Evolutionary conservation across 2,113 vertebrate genomes (phyloP).

Genomic region (Saimiri boliviensis): DNA sequence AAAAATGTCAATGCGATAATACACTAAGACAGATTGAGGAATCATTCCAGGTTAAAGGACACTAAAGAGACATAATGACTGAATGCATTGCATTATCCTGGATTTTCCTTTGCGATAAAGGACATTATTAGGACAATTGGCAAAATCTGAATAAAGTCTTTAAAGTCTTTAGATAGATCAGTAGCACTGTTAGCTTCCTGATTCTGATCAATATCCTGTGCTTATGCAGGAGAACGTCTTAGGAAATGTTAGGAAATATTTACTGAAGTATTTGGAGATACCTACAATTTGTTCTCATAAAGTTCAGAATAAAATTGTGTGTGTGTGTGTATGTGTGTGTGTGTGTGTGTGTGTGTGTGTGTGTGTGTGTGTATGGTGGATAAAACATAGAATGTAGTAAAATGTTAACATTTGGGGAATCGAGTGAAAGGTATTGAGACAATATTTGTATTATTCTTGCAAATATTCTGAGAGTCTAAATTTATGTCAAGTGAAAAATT

Average conservation of each 20-base stretch:
- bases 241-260: not conserved
- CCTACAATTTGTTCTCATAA: not conserved
- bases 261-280: not conserved
- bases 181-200: not conserved
- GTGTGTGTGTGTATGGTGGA: not conserved
- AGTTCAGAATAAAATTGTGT: not conserved
- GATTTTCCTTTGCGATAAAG: not conserved
- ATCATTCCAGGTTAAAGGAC: not conserved
- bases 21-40: not conserved
- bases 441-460: conserved; percentile 24
- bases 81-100: not conserved
- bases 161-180: not conserved
- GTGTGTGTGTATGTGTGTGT: not conserved
- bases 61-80: not conserved
- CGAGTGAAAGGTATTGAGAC: not conserved
- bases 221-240: not conserved
- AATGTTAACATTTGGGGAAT: not conserved
- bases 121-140: not conserved
- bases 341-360: not conserved
- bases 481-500: conserved; percentile 24
- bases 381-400: conserved; percentile 25
- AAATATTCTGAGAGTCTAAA: not conserved
- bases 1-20: not conserved
- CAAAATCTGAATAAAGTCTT: not conserved
- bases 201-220: not conserved